Base-by-base conservation (phyloP, 2,797 vertebrate species). In the Geotrypetes seraphini region DNA sequence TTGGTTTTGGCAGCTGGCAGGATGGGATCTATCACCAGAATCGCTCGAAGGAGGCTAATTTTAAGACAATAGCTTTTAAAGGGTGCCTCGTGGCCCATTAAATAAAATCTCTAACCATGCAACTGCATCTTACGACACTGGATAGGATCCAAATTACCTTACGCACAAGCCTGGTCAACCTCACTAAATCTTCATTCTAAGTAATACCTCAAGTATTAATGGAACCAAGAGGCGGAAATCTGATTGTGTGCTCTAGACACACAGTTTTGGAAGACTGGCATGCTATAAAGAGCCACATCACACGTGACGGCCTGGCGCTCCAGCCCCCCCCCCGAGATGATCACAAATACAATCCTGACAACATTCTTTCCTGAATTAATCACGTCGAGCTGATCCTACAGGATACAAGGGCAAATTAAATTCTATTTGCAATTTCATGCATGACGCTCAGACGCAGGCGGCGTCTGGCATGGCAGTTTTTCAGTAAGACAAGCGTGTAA, bases 391-490 rank as follows among this genome's bases (percentile, higher is more conserved):
- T 68, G 69, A 78, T 78, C 57, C 63, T 72, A 74, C 68, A 69
- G 69, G 73, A 78, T 75, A 64, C 63, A 69, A 70, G 68, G 69
- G 79, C 73, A 77, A 76, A 83, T 81, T 79, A 83, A 81, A 79
- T 81, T 80, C 68, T 60, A 71, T 78, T 82, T 81, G 75, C 70
- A 83, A 83, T 83, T 83, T 84, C 80, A 83, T 83, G 80, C 80
- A 63, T 73, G 75, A 51, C 33, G 62, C 68, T 47, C 47, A 60
- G 35, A 57, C 33, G 8, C 8, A 5, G 53, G 20, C 29, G 2
- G 31, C 7, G 62, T 61, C 63, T 69, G 69, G 73, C 59, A 70
- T 42, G 67, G 72, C 75, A 71, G 68, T 83, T 83, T 73, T 73
- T 83, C 76, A 81, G 75, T 36, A 76, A 77, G 78, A 78, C 77